Base-by-base conservation (phyloP, 2,113 vertebrate species). In the Saguinus midas region DNA sequence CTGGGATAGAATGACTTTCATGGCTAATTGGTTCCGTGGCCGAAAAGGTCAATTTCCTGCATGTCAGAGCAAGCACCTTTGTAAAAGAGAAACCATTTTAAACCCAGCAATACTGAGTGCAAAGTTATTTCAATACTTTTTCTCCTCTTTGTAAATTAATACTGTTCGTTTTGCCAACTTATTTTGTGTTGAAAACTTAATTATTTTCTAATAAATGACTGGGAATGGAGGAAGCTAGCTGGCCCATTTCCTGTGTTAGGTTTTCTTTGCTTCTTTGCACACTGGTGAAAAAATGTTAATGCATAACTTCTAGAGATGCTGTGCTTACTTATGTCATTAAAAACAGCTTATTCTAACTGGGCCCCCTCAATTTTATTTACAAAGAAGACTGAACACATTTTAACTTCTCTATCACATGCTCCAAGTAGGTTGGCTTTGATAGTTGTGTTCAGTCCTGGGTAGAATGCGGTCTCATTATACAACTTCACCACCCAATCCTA, bases 341-440 rank as follows among this genome's bases (percentile, higher is more conserved):
- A 90, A 90, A 75, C 90, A 23, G 86, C 48, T 94, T 90, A n/a
- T 87, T 96, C 68, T 90, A 73, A 76, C 32, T 90, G n/a, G 55
- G 23, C 32, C 29, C 89, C 27, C 18, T 86, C 35, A 64, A 7
- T 93, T 88, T 97, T 57, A 87, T 94, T 93, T 50, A 66, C 61
- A 80, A 92, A 52, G 72, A 83, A 94, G 55, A 70, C 11, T 61
- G 57, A 91, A 45, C 21, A 6, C 45, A 8, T 73, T 96, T 97
- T 78, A 78, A 93, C 27, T 94, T 68, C 37, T 52, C 8, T 43
- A 35, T 93, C 68, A 76, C 76, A 94, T 70, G 57, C 6, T 87
- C 20, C 0, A 4, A 93, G 50, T 73, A 87, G 43, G 79, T 80
- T 94, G 72, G 86, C 61, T 82, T 82, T 0, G 2, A 27, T n/a